Conservation (phyloP, 2,113 vertebrate genomes). For the Tachuris rubrigastra region DNA sequence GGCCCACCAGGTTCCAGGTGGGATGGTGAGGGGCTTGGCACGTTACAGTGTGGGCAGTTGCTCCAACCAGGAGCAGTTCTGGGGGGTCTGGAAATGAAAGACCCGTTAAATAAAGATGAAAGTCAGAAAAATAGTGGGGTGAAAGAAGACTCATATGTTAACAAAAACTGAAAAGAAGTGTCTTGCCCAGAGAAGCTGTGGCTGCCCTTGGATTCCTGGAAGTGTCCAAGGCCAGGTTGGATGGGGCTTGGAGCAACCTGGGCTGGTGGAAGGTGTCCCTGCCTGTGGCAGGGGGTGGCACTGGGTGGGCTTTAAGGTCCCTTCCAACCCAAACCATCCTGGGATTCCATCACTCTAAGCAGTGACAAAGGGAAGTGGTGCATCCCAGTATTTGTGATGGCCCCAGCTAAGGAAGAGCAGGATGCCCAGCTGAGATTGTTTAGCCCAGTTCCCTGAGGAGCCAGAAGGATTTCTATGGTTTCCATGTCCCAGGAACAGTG, state of each 20-base stretch:
- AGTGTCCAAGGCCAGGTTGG: rapidly evolving
- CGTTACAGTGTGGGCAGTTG: not conserved
- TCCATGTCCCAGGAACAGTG: not conserved
- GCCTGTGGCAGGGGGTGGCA: not conserved
- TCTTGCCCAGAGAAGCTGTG: not conserved
- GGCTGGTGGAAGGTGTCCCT: not conserved
- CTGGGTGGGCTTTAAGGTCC: not conserved
- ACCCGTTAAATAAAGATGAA: not conserved
- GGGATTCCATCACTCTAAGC: not conserved
- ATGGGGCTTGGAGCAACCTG: rapidly evolving
- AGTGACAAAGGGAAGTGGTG: not conserved
- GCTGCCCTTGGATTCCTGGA: not conserved
- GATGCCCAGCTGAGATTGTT: not conserved
- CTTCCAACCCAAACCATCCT: not conserved
- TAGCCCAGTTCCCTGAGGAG: not conserved
- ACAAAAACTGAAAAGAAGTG: not conserved
- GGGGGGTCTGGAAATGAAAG: not conserved
- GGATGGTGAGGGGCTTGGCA: not conserved
- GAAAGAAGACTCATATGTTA: not conserved
- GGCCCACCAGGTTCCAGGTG: not conserved
- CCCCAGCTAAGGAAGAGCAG: not conserved
- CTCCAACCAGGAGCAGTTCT: not conserved
- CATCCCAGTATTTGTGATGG: not conserved
- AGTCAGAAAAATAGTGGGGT: not conserved
- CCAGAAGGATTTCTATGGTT: not conserved